Evolutionary conservation across 2,113 vertebrate genomes (phyloP).

Genomic region (Coptodon bakossiorum): DNA sequence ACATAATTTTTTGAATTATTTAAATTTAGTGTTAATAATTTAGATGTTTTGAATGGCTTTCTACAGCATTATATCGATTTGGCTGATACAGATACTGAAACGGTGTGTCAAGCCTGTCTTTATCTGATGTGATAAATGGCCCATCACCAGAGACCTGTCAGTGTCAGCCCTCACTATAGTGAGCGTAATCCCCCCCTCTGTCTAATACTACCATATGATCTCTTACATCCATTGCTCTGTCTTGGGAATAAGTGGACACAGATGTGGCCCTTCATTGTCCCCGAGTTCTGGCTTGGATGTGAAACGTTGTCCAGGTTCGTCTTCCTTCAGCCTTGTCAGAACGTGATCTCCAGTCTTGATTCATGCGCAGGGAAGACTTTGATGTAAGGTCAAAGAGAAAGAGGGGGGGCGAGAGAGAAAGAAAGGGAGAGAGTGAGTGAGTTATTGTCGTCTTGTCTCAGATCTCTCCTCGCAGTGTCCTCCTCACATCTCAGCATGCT

Average conservation of each 20-base stretch:
- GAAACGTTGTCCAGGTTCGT: slow-evolving; percentile 23
- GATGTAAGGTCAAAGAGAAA: slow-evolving; percentile 44
- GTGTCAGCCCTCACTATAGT: not conserved
- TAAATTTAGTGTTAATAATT: not conserved
- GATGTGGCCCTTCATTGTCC: slow-evolving; percentile 15
- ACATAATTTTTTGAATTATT: not conserved
- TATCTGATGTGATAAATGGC: not conserved
- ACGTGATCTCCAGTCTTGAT: slow-evolving; percentile 27
- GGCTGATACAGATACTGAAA: not conserved
- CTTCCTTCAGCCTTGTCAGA: slow-evolving; percentile 19
- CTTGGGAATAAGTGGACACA: slow-evolving; percentile 21
- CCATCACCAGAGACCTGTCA: not conserved
- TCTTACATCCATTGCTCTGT: not conserved
- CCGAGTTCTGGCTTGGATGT: not conserved
- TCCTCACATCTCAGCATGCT: slow-evolving; percentile 65
- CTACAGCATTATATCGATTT: not conserved
- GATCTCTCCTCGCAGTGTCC: slow-evolving; percentile 53
- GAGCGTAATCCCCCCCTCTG: not conserved
- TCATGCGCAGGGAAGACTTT: slow-evolving; percentile 50
- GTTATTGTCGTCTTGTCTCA: slow-evolving; percentile 27
- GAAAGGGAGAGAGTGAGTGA: not conserved
- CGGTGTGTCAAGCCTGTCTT: not conserved
- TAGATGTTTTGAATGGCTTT: not conserved
- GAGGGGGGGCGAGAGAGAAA: not conserved
- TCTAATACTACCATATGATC: not conserved